Evolutionary conservation across 1,140 invertebrate genomes (phyloP).

Genomic region (Cherax quadricarinatus): DNA sequence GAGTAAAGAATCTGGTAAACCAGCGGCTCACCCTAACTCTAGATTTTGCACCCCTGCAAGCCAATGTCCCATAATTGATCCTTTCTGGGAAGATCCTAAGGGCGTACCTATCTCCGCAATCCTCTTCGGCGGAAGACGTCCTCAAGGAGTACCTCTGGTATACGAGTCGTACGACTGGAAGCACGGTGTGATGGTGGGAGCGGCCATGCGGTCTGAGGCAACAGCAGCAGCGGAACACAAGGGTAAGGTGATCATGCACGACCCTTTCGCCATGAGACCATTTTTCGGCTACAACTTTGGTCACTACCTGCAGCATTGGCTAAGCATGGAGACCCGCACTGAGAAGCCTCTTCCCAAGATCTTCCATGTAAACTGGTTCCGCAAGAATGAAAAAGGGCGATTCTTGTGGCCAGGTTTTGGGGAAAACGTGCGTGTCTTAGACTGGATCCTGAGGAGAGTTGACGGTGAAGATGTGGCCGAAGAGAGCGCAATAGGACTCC

Average conservation of each 20-base stretch:
- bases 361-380: constrained; percentile 99
- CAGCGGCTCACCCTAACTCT: constrained; percentile 95
- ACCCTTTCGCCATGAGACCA: constrained; percentile 99
- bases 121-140: constrained; percentile 95
- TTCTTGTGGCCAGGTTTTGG: constrained; percentile 99
- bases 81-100: constrained; percentile 83
- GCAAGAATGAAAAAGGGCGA: constrained; percentile 87
- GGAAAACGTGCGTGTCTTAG: constrained; percentile 95
- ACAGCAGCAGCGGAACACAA: constrained; percentile 98
- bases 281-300: constrained; percentile 99
- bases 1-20: constrained; percentile 83
- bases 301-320: constrained; percentile 96
- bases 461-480: constrained; percentile 83
- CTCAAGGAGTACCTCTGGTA: constrained; percentile 94
- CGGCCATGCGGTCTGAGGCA: constrained; percentile 95
- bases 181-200: constrained; percentile 97
- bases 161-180: constrained; percentile 95
- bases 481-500: constrained; percentile 84
- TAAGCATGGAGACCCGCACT: constrained; percentile 85
- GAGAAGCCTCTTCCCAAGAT: constrained; percentile 88
- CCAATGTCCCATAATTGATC: constrained; percentile 97
- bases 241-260: constrained; percentile 92
- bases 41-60: constrained; percentile 95
- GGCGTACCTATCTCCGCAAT: constrained; percentile 98
- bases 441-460: constrained; percentile 93